A percentile compares a stretch with the other conserved stretches of the same genome.
Evolutionary conservation across 2,888 invertebrate species (phyloP).

Genomic region (Agrotis exclamationis): DNA sequence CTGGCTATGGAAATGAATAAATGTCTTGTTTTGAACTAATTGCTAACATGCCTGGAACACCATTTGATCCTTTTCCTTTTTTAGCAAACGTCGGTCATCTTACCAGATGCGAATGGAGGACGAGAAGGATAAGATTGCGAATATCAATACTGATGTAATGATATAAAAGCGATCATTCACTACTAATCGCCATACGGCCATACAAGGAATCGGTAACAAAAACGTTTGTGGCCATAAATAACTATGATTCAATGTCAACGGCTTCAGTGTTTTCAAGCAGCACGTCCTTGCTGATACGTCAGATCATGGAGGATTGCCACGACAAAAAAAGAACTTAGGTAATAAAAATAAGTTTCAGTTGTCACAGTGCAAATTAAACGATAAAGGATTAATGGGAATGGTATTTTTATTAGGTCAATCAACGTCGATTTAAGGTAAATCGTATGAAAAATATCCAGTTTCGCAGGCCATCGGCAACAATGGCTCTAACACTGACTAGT

Average conservation of each 20-base stretch:
- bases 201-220: constrained; percentile 79
- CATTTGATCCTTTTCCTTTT: constrained; percentile 40
- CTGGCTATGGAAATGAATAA: not conserved
- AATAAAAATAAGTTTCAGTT: not conserved
- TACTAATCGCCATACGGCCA: constrained; percentile 77
- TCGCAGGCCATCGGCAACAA: constrained; percentile 65
- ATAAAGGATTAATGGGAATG: not conserved
- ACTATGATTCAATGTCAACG: constrained; percentile 87
- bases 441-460: constrained; percentile 66
- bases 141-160: constrained; percentile 72
- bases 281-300: constrained; percentile 68
- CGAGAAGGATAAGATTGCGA: constrained; percentile 67
- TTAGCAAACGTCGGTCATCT: constrained; percentile 20
- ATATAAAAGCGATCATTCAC: constrained; percentile 81
- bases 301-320: constrained; percentile 56
- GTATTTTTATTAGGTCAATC: constrained; percentile 1
- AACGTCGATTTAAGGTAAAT: constrained; percentile 59
- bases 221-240: constrained; percentile 85
- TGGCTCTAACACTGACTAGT: constrained; percentile 76
- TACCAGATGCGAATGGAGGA: constrained; percentile 70
- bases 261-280: constrained; percentile 70
- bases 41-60: constrained; percentile 19
- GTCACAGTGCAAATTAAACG: not conserved
- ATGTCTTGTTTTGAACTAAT: not conserved
- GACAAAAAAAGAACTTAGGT: constrained; percentile 4